phyloP scores from a whole-genome alignment of 2,113 vertebrate genomes.

The Murina feae region DNA sequence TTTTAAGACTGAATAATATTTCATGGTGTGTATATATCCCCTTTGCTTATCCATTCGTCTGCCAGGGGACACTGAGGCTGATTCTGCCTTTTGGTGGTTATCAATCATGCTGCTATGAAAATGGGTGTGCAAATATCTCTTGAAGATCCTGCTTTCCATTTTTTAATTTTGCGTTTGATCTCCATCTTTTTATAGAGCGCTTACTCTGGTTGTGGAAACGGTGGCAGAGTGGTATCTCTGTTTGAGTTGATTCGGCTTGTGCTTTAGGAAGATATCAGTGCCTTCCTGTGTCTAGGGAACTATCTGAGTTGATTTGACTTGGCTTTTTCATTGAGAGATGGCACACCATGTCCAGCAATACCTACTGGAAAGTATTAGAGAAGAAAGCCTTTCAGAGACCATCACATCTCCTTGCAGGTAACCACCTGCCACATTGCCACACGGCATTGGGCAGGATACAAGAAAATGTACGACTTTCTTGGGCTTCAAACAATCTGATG shows the following conservation, averaged over 20 bases:
- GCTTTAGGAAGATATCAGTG: neutral
- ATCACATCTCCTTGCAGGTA: neutral
- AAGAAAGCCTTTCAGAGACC: neutral
- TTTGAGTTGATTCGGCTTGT: neutral
- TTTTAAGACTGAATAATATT: neutral
- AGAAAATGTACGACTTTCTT: neutral
- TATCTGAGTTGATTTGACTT: neutral
- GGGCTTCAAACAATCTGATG: neutral
- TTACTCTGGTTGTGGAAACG: neutral
- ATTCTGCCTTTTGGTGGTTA: neutral
- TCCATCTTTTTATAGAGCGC: neutral
- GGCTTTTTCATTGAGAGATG: constrained; percentile 13
- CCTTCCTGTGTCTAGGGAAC: neutral
- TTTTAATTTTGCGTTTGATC: neutral
- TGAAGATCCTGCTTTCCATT: neutral
- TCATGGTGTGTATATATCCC: neutral
- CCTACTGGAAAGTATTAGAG: neutral
- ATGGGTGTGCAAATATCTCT: neutral
- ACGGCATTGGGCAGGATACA: neutral
- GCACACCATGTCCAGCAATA: neutral
- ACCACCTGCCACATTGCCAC: neutral
- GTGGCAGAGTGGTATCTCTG: neutral
- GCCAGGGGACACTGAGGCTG: too few relatives aligned
- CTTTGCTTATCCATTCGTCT: neutral
- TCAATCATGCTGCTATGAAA: neutral